Conservation (phyloP, 2,113 vertebrate species). For the Sylvilagus bachmani region DNA sequence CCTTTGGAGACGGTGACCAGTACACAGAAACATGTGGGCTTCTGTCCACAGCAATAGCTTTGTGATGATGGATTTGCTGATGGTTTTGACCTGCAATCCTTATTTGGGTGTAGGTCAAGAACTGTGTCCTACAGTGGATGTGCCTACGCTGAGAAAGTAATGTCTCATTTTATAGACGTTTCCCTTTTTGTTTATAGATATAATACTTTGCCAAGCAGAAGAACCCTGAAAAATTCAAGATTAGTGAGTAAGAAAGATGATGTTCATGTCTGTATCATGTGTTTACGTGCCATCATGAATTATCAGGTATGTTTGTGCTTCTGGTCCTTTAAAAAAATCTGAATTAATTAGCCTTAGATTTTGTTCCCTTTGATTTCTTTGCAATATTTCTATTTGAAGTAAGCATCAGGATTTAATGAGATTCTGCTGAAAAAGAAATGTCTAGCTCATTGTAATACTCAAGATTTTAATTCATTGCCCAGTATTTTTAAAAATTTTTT, state of each 20-base stretch:
- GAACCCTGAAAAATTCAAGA: conserved; percentile 96
- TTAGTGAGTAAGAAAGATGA: conserved; percentile 98
- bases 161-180: conserved; percentile 30
- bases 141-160: background rate
- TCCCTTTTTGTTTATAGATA: conserved; percentile 88
- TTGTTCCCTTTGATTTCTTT: background rate
- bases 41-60: background rate
- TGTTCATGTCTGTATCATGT: conserved; percentile 99
- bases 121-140: background rate
- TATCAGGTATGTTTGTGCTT: conserved; percentile 93
- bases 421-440: conserved; percentile 1
- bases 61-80: background rate
- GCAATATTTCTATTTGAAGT: conserved; percentile 1
- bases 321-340: fast-evolving
- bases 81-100: background rate
- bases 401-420: conserved; percentile 5
- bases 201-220: conserved; percentile 96
- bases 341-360: background rate
- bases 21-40: fast-evolving
- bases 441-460: background rate
- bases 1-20: background rate
- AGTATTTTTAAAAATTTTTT: too few relatives aligned
- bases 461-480: background rate
- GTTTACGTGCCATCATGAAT: conserved; percentile 98
- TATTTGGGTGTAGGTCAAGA: background rate